Base-by-base conservation (phyloP, 2,113 vertebrate species). In the Hippocampus comes region DNA sequence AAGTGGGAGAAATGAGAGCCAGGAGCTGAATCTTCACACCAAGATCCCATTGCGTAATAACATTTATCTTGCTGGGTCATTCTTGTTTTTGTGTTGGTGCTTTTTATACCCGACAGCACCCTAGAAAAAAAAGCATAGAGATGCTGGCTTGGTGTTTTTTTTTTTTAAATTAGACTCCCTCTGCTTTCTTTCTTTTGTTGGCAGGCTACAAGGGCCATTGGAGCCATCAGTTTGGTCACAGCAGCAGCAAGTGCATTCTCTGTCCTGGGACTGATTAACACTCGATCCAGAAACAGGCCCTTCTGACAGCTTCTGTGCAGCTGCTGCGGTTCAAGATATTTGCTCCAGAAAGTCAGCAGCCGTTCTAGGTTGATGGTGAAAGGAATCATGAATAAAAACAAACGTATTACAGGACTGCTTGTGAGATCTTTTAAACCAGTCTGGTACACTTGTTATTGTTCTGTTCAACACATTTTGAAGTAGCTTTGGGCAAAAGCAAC, bases 151-250 rank as follows among this genome's bases (percentile, higher is more conserved):
- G 3, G 2, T 48, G 14, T 51, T 21, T 34, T 27, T 27, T 34
- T 34, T 34, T 34, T 34, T 5, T 5, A 34, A 34, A 34, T 56
- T 11, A 55, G n/a, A n/a, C 21, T 34, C 27, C 59, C 48, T 80
- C 76, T 72, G 49, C 56, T 73, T 61, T 18, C 71, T 42, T 55
- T 25, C 41, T 66, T 83, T 41, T 89, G 63, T 87, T 76, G 55
- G n/a, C 87, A 98, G 96, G 95, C 94, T 71, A 93, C 87, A 8
- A 81, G 91, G 84, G 95, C 94, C 17, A 92, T 96, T 20, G 82
- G 92, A 46, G 91, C 94, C 77, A 92, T 95, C 78, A 93, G 92
- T 77, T 75, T 95, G 85, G 90, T 94, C 82, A 93, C 94, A 1
- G 94, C 89, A 30, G 93, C 92, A 3, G 93, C 94, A 1, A 91